A percentile compares a stretch with the other conserved stretches of the same genome.
These are phyloP conservation scores for Eleginops maclovinus DNA, from an alignment of 2,113 vertebrate species.

Conservation along the genomic window DNA sequence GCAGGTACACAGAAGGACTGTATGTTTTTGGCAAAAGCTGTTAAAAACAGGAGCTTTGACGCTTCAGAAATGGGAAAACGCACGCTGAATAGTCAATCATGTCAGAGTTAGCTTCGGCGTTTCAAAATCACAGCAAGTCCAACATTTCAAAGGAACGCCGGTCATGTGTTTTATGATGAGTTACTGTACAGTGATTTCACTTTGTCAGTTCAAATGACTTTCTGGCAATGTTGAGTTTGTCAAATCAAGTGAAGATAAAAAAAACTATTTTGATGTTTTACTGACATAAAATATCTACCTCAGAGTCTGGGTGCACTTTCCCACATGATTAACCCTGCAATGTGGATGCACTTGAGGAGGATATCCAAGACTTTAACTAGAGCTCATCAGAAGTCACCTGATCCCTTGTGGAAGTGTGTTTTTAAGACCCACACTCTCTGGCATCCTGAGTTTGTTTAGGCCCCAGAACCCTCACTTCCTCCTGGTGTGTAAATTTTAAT, in stretches of 20 bases:
- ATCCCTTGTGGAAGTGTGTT: constrained; percentile 63
- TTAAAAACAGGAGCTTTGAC: constrained; percentile 15
- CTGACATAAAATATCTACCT: constrained; percentile 41
- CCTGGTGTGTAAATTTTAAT: constrained; percentile 33
- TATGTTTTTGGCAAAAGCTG: constrained; percentile 13
- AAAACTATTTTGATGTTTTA: too few species aligned
- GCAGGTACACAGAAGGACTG: constrained; percentile 19
- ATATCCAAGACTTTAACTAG: constrained; percentile 65
- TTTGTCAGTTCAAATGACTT: constrained; percentile 22
- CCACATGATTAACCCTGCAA: constrained; percentile 44
- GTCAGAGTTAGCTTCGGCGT: background rate
- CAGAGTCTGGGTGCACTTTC: constrained; percentile 19
- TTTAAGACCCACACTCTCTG: constrained; percentile 61
- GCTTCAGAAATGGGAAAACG: constrained; percentile 32
- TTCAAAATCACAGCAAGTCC: constrained; percentile 5
- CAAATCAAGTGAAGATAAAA: constrained; percentile 10
- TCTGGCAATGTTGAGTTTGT: constrained; percentile 21
- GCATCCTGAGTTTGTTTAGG: constrained; percentile 77
- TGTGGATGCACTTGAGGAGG: constrained; percentile 58
- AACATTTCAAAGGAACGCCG: constrained; percentile 34
- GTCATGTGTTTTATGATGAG: constrained; percentile 14
- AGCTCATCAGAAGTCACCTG: constrained; percentile 58
- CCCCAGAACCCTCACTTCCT: constrained; percentile 60
- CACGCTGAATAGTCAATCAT: constrained; percentile 16
- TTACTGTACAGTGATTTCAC: constrained; percentile 3